Evolutionary conservation across 92 coral and sea anemone species (phyloP).

Genomic region (Umimayanthus chanpuru): DNA sequence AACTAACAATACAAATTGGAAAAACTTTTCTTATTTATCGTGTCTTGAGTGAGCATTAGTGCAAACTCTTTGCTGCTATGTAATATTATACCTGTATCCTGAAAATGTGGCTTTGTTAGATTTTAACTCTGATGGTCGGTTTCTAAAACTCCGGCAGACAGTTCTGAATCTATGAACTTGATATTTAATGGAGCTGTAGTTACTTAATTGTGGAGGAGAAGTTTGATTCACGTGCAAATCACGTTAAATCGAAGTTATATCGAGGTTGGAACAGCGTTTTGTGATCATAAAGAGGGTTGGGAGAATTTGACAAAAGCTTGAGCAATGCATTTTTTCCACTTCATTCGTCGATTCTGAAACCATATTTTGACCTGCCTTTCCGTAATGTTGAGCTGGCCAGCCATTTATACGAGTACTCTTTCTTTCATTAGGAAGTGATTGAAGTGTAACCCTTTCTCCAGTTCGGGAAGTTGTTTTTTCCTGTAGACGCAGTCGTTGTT

Average conservation of each 20-base stretch:
- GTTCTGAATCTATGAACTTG: conserved; percentile 68
- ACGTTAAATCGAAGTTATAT: conserved; percentile 69
- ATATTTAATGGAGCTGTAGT: conserved; percentile 57
- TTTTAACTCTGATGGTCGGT: conserved; percentile 55
- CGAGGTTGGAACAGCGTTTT: conserved; percentile 67
- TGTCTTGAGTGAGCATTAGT: conserved; percentile 46
- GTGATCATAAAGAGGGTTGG: conserved; percentile 65
- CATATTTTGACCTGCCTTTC: conserved; percentile 99
- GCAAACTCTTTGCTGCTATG: conserved; percentile 33
- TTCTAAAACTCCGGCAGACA: conserved; percentile 69
- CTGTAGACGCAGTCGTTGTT: conserved; percentile 97
- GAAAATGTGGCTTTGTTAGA: conserved; percentile 1
- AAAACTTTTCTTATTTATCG: conserved; percentile 43
- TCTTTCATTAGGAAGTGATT: conserved; percentile 98
- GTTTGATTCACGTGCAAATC: conserved; percentile 79
- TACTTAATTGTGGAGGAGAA: conserved; percentile 66
- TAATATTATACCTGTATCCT: conserved; percentile 29
- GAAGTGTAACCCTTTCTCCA: conserved; percentile 99
- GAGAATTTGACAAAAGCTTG: conserved; percentile 80
- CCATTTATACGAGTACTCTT: conserved; percentile 94
- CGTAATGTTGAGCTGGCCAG: conserved; percentile 92
- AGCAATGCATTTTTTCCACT: conserved; percentile 94
- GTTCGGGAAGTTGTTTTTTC: conserved; percentile 96
- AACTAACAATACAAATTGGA: conserved; percentile 47
- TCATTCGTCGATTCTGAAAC: conserved; percentile 99